Evolutionary conservation across 2,797 vertebrate genomes (phyloP), one percentile per base, ranked within the genome.

Genomic region (Xyrichtys novacula): DNA sequence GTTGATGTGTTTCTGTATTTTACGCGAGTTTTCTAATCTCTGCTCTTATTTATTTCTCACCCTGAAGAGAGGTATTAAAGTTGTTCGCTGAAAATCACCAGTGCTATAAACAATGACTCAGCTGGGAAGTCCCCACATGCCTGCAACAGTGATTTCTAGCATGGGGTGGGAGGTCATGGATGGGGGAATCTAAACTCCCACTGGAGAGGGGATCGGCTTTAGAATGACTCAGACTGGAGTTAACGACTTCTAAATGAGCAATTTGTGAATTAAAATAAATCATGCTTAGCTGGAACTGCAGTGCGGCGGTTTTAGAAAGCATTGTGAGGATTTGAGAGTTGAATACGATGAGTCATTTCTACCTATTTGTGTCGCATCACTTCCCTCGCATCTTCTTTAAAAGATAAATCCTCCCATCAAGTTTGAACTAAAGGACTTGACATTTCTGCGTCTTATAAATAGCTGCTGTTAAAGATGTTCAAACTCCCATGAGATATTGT

Each of bases 181-280:
- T 2, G 28, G 60, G 66, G 40, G 66, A 63, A 38, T 79, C 70
- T 49, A 59, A 39, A 59, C 8, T 2, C 25, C 69, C 68, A 46
- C 22, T 22, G 59, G 67, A 47, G 25, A 47, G 47, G 66, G 14
- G 47, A 60, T 32, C 3, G 10, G 62, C 69, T 64, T 65, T 71
- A 0, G 32, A 64, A 2, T 10, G 39, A 72, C 61, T 79, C 80
- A 75, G 23, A 14, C 28, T n/a, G 46, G 69, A 70, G 72, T 56
- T 81, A 74, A 79, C 69, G 55, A 53, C 60, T 54, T 83, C 72
- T 62, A 71, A 74, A 82, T 72, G 54, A 76, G 66, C 65, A 53
- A 78, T 69, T 34, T 47, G 61, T 61, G 74, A 14, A 23, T 75
- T 72, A 39, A 53, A 65, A 63, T 63, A 61, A 76, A 76, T 39